phyloP scores from a whole-genome alignment of 2,888 invertebrate genomes.

The Timandra comae region DNA sequence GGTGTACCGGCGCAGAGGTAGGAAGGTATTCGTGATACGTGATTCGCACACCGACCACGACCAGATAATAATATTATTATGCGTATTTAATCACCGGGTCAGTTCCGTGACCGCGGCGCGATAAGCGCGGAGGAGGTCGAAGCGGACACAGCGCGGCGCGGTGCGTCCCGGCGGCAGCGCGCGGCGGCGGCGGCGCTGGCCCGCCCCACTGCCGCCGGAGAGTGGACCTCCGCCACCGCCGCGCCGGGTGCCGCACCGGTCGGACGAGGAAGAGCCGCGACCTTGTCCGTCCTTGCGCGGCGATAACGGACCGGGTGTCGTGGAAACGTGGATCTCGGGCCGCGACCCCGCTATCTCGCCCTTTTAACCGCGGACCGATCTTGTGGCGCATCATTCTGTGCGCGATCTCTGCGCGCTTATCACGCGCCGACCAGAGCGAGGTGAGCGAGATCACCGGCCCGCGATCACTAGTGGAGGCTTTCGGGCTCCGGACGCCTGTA shows the following conservation, averaged over 20 bases:
- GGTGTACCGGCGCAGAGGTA: too few species aligned
- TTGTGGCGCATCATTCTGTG: constrained; percentile 43
- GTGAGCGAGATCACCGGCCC: constrained; percentile 30
- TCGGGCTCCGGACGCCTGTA: neutral
- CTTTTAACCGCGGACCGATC: constrained; percentile 49
- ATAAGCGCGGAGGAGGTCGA: constrained; percentile 21
- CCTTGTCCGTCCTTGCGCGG: constrained; percentile 63
- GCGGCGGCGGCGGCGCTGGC: constrained; percentile 3
- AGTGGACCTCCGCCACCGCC: too few species aligned
- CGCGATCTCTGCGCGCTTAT: constrained; percentile 35
- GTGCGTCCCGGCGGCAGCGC: constrained; percentile 1
- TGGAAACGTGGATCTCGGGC: constrained; percentile 47
- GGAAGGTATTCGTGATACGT: too few species aligned
- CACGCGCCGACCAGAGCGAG: constrained; percentile 18
- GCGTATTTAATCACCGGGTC: constrained; percentile 14
- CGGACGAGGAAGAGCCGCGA: constrained; percentile 40
- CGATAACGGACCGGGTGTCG: constrained; percentile 47
- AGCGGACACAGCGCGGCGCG: constrained; percentile 29
- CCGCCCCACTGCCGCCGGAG: neutral
- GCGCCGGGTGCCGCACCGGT: constrained; percentile 7
- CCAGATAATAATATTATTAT: constrained; percentile 5
- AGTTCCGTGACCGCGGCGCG: constrained; percentile 6
- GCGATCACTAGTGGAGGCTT: too few species aligned
- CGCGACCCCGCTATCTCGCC: constrained; percentile 59
- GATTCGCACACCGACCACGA: constrained; percentile 7